Base-by-base conservation (phyloP, 2,888 invertebrate species). In the Drosophila diplacantha region DNA sequence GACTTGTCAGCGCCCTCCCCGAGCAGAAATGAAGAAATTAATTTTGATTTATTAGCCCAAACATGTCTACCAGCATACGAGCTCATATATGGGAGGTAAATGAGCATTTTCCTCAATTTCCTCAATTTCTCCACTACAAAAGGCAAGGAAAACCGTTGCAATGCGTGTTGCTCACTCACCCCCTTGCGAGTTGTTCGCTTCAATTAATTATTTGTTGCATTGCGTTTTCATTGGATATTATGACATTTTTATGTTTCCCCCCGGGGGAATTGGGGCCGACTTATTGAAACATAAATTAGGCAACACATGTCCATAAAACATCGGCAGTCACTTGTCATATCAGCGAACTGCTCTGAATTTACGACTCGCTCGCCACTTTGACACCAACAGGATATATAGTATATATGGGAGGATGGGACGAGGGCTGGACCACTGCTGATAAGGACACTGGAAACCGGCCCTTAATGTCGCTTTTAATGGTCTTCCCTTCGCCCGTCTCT, bases 201-300 rank as follows among this genome's bases (percentile, higher is more conserved):
- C 39, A 74, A 74, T 84, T 82, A 80, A 83, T 84, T 74, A 73
- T 72, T 76, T 74, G 72, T 75, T 59, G 64, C 54, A 71, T 16
- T 74, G 73, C 75, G 60, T 66, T 81, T 84, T 71, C 72, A 76
- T 81, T 71, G 71, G 70, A 73, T 78, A 69, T 81, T 79, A 71
- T 84, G 84, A 81, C 81, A 74, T 72, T 79, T 83, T 82, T 76
- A 82, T 82, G 72, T 65, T 41, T 44, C 14, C 65, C 59, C 51
- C 53, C 47, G 54, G 46, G 41, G 34, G 29, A 14, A 58, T 50
- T 63, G 72, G 46, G 34, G 38, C 47, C 34, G 14, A 61, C 41
- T 60, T 61, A 79, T 76, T 78, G 78, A 76, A 81, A 74, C 78
- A 78, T 78, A 78, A 78, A 81, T 78, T 76, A 76, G 66, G 81